Percentiles rank a stretch among this genome's conserved stretches.
Conservation (phyloP, 1,140 invertebrate species). For the Centruroides sculpturatus region DNA sequence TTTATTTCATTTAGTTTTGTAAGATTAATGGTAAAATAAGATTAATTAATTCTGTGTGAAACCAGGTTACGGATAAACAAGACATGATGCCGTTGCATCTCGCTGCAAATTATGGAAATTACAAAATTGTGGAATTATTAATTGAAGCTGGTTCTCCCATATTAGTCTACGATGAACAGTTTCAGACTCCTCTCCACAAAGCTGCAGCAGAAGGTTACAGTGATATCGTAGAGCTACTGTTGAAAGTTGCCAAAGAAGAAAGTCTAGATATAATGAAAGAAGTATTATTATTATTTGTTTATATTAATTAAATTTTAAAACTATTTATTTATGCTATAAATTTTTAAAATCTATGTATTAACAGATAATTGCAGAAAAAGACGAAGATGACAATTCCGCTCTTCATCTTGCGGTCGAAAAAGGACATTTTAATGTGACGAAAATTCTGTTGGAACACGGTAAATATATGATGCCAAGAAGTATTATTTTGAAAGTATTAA, state of each 20-base stretch:
- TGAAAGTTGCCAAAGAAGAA: slow-evolving; percentile 23
- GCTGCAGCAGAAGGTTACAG: slow-evolving; percentile 29
- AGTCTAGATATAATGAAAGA: slow-evolving; percentile 25
- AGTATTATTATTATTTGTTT: slow-evolving; percentile 6
- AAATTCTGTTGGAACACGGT: slow-evolving; percentile 27
- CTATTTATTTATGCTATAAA: not conserved
- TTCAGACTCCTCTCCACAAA: slow-evolving; percentile 30
- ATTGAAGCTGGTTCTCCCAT: slow-evolving; percentile 51
- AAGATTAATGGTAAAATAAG: not conserved
- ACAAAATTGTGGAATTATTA: slow-evolving; percentile 52
- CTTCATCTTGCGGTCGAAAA: slow-evolving; percentile 33
- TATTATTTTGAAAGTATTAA: no score
- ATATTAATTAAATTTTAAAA: not conserved
- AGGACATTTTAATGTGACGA: slow-evolving; percentile 29
- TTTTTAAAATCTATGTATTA: not conserved
- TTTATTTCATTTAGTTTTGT: not conserved
- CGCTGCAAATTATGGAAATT: slow-evolving; percentile 58
- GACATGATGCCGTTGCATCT: slow-evolving; percentile 57
- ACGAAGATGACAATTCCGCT: slow-evolving; percentile 28
- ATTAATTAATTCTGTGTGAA: not conserved
- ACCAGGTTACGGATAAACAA: slow-evolving; percentile 31
- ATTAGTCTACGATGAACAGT: slow-evolving; percentile 29
- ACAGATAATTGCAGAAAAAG: slow-evolving; percentile 23
- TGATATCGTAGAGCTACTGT: slow-evolving; percentile 25
- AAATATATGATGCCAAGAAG: not conserved